Conservation (phyloP, 2,797 vertebrate genomes). For the Strix occidentalis region DNA sequence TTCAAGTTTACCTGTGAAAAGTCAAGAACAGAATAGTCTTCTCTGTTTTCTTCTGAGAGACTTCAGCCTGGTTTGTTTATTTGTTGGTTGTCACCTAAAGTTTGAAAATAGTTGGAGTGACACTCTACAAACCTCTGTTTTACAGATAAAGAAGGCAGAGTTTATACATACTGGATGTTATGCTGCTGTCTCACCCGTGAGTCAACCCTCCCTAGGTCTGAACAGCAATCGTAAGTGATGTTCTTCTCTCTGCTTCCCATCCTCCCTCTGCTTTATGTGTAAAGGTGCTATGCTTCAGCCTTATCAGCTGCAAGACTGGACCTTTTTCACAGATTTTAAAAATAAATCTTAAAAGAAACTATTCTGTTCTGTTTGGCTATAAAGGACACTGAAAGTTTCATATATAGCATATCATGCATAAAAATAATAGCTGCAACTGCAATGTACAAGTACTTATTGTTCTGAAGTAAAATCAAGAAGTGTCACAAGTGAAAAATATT, state of each 20-base stretch:
- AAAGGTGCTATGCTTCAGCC: neutral
- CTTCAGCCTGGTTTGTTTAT: neutral
- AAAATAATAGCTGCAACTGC: conserved; percentile 32
- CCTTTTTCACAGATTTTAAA: neutral
- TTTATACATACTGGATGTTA: neutral
- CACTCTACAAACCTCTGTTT: neutral
- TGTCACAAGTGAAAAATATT: conserved; percentile 40
- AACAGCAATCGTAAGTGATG: neutral
- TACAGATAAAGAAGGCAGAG: neutral
- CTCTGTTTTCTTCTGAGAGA: neutral
- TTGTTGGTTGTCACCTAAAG: neutral
- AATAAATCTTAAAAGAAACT: conserved; percentile 26
- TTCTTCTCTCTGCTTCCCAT: neutral
- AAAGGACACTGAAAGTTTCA: conserved; percentile 17
- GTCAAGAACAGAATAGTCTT: neutral
- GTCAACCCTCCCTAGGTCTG: neutral
- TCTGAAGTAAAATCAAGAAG: conserved; percentile 32
- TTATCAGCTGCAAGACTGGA: conserved; percentile 17
- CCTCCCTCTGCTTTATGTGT: neutral
- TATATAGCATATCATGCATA: conserved; percentile 2
- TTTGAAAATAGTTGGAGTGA: neutral
- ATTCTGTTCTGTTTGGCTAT: neutral
- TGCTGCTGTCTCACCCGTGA: neutral
- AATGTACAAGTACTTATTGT: conserved; percentile 49
- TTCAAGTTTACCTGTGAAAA: neutral